A percentile compares a stretch with the other conserved stretches of the same genome.
Evolutionary conservation across 2,888 invertebrate genomes (phyloP).

Genomic region (Catocala sponsa): DNA sequence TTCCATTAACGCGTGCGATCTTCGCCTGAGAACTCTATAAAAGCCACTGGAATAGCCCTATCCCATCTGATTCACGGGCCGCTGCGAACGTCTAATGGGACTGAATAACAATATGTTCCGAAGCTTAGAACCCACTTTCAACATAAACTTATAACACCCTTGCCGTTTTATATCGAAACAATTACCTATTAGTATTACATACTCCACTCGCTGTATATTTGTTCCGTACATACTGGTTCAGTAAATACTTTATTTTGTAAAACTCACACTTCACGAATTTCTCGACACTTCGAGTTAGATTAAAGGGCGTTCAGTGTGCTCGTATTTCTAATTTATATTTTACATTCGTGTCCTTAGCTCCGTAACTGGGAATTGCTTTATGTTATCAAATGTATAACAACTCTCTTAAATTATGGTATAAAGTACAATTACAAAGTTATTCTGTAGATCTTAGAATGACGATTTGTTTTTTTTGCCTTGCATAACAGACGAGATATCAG

Average conservation of each 20-base stretch:
- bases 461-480: too few relatives aligned
- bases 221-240: slow-evolving; percentile 1
- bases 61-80: slow-evolving; percentile 38
- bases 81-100: slow-evolving; percentile 43
- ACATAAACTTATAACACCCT: slow-evolving; percentile 12
- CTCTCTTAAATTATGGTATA: background rate
- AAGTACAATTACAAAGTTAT: too few relatives aligned
- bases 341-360: slow-evolving; percentile 1
- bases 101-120: slow-evolving; percentile 38
- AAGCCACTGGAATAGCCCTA: slow-evolving; percentile 47
- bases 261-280: slow-evolving; percentile 3
- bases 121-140: slow-evolving; percentile 24
- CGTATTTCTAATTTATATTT: slow-evolving; percentile 23
- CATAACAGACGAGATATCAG: too few relatives aligned
- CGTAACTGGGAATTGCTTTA: slow-evolving; percentile 8
- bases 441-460: too few relatives aligned
- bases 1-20: slow-evolving; percentile 60
- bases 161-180: slow-evolving; percentile 11
- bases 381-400: slow-evolving; percentile 4
- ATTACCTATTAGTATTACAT: slow-evolving; percentile 11
- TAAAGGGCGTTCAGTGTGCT: slow-evolving; percentile 16
- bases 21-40: slow-evolving; percentile 55
- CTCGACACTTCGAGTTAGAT: slow-evolving; percentile 14
- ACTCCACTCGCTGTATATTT: background rate
- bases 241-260: slow-evolving; percentile 11